phyloP scores from a whole-genome alignment of 30 jellyfish, hydroid and myxozoan species.

The Turritopsis dohrnii region DNA sequence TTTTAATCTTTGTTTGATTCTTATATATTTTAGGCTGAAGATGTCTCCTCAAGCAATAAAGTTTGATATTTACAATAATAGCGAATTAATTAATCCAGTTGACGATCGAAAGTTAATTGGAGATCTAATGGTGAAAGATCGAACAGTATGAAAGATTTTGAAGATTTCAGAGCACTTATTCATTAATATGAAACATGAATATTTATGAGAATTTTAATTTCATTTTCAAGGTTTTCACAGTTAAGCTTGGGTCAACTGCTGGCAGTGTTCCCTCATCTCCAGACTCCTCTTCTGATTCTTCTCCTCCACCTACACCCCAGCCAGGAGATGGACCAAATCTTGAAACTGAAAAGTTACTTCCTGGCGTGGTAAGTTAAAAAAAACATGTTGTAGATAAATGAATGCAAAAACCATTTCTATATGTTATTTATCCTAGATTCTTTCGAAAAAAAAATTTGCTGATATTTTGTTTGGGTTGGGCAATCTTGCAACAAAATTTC shows the following conservation, averaged over 20 bases:
- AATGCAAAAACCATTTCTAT: background rate
- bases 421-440: conserved; percentile 33
- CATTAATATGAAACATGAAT: background rate
- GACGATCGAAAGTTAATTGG: conserved; percentile 92
- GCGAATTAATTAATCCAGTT: conserved; percentile 58
- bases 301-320: conserved; percentile 97
- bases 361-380: conserved; percentile 73
- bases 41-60: conserved; percentile 66
- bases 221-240: conserved; percentile 61
- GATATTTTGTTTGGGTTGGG: conserved; percentile 63
- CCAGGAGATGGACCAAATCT: conserved; percentile 86
- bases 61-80: conserved; percentile 77
- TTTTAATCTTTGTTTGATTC: background rate
- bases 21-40: conserved; percentile 46
- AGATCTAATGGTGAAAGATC: conserved; percentile 79
- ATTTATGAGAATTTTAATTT: background rate
- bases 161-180: background rate
- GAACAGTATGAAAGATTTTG: conserved; percentile 60
- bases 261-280: conserved; percentile 98
- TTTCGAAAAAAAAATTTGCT: conserved; percentile 81
- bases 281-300: conserved; percentile 95
- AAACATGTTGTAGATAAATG: background rate
- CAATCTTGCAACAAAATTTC: conserved; percentile 72
- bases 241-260: conserved; percentile 75
- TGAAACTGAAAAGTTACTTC: conserved; percentile 86